phyloP scores from a whole-genome alignment of 1,140 invertebrate genomes.

The Procambarus virginalis region DNA sequence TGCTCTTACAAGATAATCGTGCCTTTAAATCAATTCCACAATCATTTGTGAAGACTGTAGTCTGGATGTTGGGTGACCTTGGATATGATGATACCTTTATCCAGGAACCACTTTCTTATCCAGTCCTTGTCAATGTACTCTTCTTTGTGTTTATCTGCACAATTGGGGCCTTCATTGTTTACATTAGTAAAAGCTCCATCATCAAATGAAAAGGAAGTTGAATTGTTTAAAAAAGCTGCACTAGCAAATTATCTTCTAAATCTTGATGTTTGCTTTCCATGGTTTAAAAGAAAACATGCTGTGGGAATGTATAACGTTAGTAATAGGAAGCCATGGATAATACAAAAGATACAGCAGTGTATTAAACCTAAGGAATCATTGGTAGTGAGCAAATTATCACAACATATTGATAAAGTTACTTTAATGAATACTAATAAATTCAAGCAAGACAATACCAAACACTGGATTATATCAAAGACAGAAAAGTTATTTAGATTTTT shows the following conservation, averaged over 20 bases:
- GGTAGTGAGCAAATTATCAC: neutral
- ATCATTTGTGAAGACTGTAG: slow-evolving; percentile 55
- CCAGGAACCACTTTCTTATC: slow-evolving; percentile 28
- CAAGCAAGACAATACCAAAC: neutral
- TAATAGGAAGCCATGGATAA: neutral
- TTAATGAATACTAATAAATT: neutral
- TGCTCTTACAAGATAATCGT: slow-evolving; percentile 35
- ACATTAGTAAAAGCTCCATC: slow-evolving; percentile 43
- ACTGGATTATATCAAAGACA: neutral
- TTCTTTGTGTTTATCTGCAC: slow-evolving; percentile 58
- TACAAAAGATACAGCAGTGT: neutral
- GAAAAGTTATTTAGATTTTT: neutral
- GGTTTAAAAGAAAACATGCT: neutral
- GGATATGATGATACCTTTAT: slow-evolving; percentile 61
- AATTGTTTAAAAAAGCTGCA: slow-evolving; percentile 13
- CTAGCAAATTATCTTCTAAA: slow-evolving; percentile 23
- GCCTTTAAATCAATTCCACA: slow-evolving; percentile 46
- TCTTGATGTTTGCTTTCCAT: slow-evolving; percentile 46
- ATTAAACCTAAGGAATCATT: neutral
- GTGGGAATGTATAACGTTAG: neutral
- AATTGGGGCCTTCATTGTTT: slow-evolving; percentile 52
- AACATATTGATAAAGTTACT: neutral
- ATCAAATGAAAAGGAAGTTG: slow-evolving; percentile 26
- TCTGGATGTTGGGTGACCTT: slow-evolving; percentile 62
- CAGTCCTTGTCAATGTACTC: slow-evolving; percentile 40